Percentiles rank a stretch among this genome's conserved stretches.
Evolutionary conservation across 2,113 vertebrate genomes (phyloP).

Genomic region (Ceyx cyanopectus): DNA sequence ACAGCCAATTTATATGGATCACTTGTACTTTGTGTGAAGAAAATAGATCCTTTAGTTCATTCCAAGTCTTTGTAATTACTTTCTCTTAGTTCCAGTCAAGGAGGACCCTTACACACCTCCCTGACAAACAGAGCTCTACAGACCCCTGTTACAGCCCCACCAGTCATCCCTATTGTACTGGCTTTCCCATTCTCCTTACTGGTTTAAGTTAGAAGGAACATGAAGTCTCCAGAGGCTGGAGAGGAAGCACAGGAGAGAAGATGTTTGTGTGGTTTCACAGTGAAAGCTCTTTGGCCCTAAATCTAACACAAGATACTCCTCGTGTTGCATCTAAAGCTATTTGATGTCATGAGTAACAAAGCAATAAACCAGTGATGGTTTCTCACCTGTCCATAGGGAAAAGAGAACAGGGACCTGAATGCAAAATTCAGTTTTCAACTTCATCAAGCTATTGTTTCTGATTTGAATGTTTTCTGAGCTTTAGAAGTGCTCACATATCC

Average conservation of each 20-base stretch:
- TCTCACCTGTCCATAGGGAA: background rate
- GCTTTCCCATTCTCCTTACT: background rate
- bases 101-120: background rate
- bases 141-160: accelerated
- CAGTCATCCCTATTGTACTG: accelerated
- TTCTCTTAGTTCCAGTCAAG: background rate
- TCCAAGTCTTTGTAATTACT: background rate
- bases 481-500: background rate
- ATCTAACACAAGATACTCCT: background rate
- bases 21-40: background rate
- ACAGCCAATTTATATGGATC: background rate
- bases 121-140: accelerated
- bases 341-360: background rate
- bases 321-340: background rate
- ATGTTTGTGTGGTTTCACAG: background rate
- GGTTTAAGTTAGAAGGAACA: background rate
- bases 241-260: background rate
- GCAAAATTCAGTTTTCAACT: conserved; percentile 12
- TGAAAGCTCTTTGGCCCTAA: background rate
- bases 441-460: background rate
- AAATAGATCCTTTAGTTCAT: background rate
- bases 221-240: background rate
- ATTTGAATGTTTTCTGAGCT: background rate
- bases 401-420: background rate
- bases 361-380: background rate